Evolutionary conservation across 2,113 vertebrate genomes (phyloP).

Genomic region (Cercocebus atys): DNA sequence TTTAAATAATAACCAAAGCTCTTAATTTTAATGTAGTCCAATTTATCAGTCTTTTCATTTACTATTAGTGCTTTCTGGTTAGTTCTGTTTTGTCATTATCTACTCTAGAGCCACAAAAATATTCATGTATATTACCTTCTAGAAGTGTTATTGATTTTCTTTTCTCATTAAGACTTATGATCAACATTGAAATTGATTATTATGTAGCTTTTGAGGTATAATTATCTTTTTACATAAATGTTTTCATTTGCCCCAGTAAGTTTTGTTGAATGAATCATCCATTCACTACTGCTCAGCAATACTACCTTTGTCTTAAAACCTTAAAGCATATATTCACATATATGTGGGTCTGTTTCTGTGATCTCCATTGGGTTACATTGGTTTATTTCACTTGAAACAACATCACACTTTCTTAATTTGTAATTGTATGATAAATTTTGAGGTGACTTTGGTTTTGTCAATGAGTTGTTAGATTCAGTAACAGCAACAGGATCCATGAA

Average conservation of each 20-base stretch:
- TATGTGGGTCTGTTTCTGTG: neutral
- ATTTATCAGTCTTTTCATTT: neutral
- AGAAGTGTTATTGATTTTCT: slow-evolving; percentile 38
- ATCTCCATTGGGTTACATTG: neutral
- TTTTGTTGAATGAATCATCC: neutral
- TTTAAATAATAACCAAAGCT: neutral
- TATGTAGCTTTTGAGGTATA: slow-evolving; percentile 24
- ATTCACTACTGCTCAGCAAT: neutral
- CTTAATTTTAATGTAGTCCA: neutral
- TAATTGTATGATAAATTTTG: neutral
- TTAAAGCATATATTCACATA: neutral
- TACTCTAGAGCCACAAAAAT: slow-evolving; percentile 16
- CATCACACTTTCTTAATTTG: neutral
- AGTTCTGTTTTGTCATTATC: slow-evolving; percentile 20
- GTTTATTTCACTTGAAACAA: neutral
- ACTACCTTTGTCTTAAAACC: neutral
- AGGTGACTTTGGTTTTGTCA: neutral
- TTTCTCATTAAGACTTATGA: slow-evolving; percentile 52
- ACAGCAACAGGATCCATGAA: neutral
- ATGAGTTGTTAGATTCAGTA: neutral
- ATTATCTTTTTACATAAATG: neutral
- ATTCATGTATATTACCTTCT: slow-evolving; percentile 14
- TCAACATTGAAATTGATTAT: slow-evolving; percentile 13
- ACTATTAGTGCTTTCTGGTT: neutral
- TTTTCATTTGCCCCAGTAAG: slow-evolving; percentile 1